Percentiles rank a stretch among this genome's conserved stretches.
These are phyloP conservation scores for Ashinkailepas kermadecensis DNA, from an alignment of 2,888 invertebrate genomes.

Conservation along the genomic window DNA sequence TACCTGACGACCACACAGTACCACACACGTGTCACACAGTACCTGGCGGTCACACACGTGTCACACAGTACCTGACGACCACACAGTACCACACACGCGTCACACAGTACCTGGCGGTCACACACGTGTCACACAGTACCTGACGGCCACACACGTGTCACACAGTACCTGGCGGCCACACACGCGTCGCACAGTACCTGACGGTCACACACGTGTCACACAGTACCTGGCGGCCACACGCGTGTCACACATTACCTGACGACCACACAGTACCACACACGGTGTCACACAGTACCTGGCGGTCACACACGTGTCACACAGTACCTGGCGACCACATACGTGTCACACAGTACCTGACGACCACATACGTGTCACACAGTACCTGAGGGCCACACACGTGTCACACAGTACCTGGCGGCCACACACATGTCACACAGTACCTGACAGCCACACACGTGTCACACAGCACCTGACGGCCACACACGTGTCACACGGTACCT, in stretches of 20 bases:
- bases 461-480: no score
- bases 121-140: constrained; percentile 59
- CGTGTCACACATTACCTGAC: constrained; percentile 60
- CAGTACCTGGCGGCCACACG: no score
- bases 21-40: constrained; percentile 58
- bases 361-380: background rate
- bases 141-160: constrained; percentile 37
- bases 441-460: constrained; percentile 42
- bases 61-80: constrained; percentile 58
- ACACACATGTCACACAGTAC: constrained; percentile 49
- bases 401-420: constrained; percentile 58
- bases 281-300: constrained; percentile 53
- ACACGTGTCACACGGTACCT: constrained; percentile 64
- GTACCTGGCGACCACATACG: no score
- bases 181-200: constrained; percentile 63
- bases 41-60: constrained; percentile 50
- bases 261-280: no score
- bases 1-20: constrained; percentile 47
- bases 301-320: background rate
- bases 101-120: constrained; percentile 53
- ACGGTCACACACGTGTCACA: constrained; percentile 25
- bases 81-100: no score
- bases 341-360: constrained; percentile 58
- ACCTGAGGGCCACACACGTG: no score
- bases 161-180: no score